phyloP scores from a whole-genome alignment of 2,888 invertebrate genomes.

The Ctenicera cuprea region DNA sequence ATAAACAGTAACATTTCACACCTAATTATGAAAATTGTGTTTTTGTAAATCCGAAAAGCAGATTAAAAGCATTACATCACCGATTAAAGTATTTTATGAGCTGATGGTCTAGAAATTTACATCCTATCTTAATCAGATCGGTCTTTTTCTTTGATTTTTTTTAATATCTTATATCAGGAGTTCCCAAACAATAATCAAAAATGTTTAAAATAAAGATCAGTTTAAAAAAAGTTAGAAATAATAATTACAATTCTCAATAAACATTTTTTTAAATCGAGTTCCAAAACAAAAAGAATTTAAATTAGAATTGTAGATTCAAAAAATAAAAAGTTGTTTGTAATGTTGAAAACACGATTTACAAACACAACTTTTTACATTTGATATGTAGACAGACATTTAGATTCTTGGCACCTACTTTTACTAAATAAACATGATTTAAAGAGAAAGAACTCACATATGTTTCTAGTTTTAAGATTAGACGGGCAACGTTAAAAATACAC shows the following conservation, averaged over 20 bases:
- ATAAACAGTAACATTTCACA: neutral
- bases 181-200: neutral
- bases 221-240: too few relatives aligned
- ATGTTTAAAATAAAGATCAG: too few relatives aligned
- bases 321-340: too few relatives aligned
- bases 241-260: too few relatives aligned
- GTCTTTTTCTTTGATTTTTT: neutral
- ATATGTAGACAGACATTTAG: neutral
- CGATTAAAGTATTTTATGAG: slow-evolving; percentile 11
- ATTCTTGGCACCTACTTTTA: slow-evolving; percentile 4
- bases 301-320: too few relatives aligned
- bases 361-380: too few relatives aligned
- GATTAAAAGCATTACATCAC: slow-evolving; percentile 6
- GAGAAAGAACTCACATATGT: neutral
- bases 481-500: slow-evolving; percentile 9
- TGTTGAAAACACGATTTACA: too few relatives aligned
- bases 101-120: neutral
- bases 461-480: neutral
- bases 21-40: slow-evolving; percentile 19
- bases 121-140: neutral
- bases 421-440: neutral
- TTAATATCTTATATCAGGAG: neutral
- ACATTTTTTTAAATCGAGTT: too few relatives aligned
- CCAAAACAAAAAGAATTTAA: too few relatives aligned
- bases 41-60: neutral